Evolutionary conservation across 2,888 invertebrate species (phyloP).

Genomic region (Ashinkailepas kermadecensis): DNA sequence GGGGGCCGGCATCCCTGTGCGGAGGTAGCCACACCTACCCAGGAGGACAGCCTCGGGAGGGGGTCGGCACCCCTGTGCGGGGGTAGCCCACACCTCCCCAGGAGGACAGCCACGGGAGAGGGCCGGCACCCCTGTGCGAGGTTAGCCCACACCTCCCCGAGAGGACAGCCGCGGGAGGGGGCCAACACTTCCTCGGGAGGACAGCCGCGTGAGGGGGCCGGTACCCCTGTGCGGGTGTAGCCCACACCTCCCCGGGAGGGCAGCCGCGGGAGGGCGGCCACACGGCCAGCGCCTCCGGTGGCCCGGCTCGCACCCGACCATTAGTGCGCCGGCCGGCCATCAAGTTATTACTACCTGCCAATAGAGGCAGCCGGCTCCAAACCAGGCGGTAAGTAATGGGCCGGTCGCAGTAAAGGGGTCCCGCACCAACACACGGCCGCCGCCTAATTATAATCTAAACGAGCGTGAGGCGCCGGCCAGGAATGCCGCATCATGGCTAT

Average conservation of each 20-base stretch:
- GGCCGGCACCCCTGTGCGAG: neutral
- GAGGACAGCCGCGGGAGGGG: neutral
- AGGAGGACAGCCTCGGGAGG: neutral
- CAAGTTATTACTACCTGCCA: slow-evolving; percentile 14
- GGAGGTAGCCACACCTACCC: neutral
- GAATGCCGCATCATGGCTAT: neutral
- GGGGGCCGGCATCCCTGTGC: neutral
- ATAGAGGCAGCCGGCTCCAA: neutral
- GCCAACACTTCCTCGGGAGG: too few species aligned
- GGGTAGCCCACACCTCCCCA: neutral
- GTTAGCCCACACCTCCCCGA: neutral
- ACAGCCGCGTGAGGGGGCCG: neutral
- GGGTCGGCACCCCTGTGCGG: neutral
- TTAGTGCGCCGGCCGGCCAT: neutral
- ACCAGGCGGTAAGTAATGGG: neutral
- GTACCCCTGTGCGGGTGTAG: neutral
- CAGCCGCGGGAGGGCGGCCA: neutral
- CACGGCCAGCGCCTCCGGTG: neutral
- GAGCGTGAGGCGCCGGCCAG: too few species aligned
- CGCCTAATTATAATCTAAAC: neutral
- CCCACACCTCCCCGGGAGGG: neutral
- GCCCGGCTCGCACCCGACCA: neutral
- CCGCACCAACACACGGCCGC: neutral
- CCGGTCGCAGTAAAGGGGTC: neutral
- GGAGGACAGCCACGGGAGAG: neutral